phyloP scores from a whole-genome alignment of 2,797 vertebrate species.

The Pitangus sulphuratus region DNA sequence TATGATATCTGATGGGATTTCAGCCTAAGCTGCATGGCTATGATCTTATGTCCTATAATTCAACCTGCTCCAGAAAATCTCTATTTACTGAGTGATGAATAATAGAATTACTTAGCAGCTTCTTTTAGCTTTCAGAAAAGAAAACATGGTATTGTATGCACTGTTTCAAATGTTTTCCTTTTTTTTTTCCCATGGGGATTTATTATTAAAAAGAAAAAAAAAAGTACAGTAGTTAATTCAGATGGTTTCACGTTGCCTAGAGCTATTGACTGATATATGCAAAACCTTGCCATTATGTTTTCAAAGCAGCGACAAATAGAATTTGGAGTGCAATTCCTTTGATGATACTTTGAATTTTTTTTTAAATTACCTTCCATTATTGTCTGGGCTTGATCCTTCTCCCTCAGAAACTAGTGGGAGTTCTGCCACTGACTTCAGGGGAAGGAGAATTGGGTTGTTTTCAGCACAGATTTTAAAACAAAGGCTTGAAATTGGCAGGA shows the following conservation, averaged over 20 bases:
- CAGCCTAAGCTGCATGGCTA: not conserved
- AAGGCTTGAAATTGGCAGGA: constrained; percentile 55
- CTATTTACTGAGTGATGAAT: constrained; percentile 13
- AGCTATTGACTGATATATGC: constrained; percentile 46
- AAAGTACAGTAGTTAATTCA: constrained; percentile 20
- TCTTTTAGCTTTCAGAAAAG: constrained; percentile 16
- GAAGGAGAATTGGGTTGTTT: constrained; percentile 40
- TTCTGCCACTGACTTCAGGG: constrained; percentile 56
- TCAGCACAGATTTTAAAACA: constrained; percentile 64
- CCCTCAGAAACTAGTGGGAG: constrained; percentile 37
- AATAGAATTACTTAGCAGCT: constrained; percentile 17
- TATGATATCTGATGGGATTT: constrained; percentile 45
- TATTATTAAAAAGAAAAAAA: not conserved
- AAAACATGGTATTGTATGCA: not conserved
- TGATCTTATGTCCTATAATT: constrained; percentile 40
- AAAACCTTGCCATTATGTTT: constrained; percentile 58
- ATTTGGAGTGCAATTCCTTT: constrained; percentile 42
- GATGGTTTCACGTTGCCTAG: constrained; percentile 36
- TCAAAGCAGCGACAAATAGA: constrained; percentile 52
- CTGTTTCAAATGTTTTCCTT: constrained; percentile 10
- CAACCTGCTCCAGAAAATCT: constrained; percentile 20
- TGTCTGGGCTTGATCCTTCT: constrained; percentile 44
- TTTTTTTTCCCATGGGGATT: constrained; percentile 25
- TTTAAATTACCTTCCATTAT: constrained; percentile 32
- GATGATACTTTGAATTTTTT: constrained; percentile 39